These are phyloP conservation scores for Onychomys arenicola DNA, from an alignment of 2,797 vertebrate genomes.

Conservation along the genomic window DNA sequence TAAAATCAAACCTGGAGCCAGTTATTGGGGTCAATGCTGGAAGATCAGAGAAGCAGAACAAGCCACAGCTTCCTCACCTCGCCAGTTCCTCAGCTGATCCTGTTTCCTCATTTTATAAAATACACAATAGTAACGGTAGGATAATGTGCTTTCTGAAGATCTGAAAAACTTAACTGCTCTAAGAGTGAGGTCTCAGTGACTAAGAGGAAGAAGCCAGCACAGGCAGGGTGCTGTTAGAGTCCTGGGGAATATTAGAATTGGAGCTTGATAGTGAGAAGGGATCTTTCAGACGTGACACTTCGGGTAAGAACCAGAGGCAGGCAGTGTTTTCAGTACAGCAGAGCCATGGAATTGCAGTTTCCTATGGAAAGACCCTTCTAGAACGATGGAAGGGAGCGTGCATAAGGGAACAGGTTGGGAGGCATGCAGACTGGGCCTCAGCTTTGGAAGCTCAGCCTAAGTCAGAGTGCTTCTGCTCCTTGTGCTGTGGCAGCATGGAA, in stretches of 20 bases:
- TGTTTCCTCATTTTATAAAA: neutral
- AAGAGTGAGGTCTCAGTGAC: constrained; percentile 6
- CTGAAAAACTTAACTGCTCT: neutral
- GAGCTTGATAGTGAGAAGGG: neutral
- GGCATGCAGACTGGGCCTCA: neutral
- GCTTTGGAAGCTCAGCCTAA: neutral
- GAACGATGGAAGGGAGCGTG: neutral
- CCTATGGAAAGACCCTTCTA: neutral
- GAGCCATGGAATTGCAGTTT: neutral
- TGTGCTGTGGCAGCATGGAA: neutral
- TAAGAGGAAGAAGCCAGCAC: constrained; percentile 4
- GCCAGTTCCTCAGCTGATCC: too few species aligned
- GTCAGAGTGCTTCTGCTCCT: neutral
- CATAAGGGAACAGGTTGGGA: neutral
- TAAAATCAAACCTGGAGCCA: too few species aligned
- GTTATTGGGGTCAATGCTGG: too few species aligned
- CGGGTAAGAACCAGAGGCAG: neutral
- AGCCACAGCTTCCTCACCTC: too few species aligned
- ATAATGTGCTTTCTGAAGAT: constrained; percentile 24
- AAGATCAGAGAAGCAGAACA: too few species aligned
- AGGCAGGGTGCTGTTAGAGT: neutral
- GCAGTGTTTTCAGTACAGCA: neutral
- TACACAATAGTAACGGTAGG: neutral
- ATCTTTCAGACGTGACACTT: neutral
- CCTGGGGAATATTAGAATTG: neutral